Conservation (phyloP, 2,113 vertebrate species). For the Tragelaphus scriptus region DNA sequence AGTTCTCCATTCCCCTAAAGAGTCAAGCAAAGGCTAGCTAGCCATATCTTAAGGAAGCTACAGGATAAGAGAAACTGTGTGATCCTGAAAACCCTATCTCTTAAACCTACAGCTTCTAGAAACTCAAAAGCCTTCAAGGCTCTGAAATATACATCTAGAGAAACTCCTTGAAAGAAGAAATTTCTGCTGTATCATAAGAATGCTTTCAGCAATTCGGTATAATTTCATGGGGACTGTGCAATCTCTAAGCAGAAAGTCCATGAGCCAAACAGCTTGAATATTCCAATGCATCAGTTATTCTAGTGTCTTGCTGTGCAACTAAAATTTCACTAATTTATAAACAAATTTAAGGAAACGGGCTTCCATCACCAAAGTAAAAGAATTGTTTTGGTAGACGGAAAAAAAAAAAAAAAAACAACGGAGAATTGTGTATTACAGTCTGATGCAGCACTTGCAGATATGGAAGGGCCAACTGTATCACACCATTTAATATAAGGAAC, state of each 20-base stretch:
- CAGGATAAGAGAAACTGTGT: neutral
- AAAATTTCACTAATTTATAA: neutral
- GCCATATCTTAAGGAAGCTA: neutral
- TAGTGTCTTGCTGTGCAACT: neutral
- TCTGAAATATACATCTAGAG: neutral
- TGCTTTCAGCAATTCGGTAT: neutral
- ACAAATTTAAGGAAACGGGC: neutral
- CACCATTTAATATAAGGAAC: neutral
- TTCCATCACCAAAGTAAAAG: neutral
- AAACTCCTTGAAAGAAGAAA: neutral
- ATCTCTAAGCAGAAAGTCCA: neutral
- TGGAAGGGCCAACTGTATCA: neutral
- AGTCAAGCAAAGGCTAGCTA: neutral
- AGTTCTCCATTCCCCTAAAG: neutral
- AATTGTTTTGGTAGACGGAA: neutral
- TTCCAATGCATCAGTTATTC: neutral
- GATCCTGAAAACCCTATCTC: neutral
- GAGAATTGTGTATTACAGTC: neutral
- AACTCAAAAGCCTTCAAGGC: neutral
- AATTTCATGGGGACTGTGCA: neutral
- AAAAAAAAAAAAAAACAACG: neutral
- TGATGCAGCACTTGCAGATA: neutral
- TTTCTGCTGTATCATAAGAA: neutral
- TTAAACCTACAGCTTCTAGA: neutral
- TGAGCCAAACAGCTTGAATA: neutral